Percentiles rank a stretch among this genome's conserved stretches.
phyloP scores from a whole-genome alignment of 2,888 invertebrate genomes.

The Epinotia brunnichana region DNA sequence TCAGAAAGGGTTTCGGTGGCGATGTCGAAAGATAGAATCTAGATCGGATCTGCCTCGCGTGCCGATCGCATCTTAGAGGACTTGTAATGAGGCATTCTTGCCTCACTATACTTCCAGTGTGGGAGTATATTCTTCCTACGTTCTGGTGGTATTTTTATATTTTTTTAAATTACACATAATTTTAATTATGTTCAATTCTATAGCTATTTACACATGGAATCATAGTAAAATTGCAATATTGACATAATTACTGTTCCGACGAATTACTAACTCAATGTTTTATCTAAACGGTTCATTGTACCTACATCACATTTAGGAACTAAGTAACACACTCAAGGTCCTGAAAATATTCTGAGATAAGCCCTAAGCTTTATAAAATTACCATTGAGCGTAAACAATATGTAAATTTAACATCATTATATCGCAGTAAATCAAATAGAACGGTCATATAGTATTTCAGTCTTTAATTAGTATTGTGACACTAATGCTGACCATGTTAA shows the following conservation, averaged over 20 bases:
- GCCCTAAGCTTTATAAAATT: background rate
- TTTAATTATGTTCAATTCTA: no score
- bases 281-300: background rate
- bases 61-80: slow-evolving; percentile 72
- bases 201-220: background rate
- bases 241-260: background rate
- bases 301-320: background rate
- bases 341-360: no score
- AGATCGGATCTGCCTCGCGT: slow-evolving; percentile 75
- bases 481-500: slow-evolving; percentile 36
- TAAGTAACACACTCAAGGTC: no score
- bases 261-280: background rate
- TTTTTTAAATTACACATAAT: background rate
- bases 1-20: slow-evolving; percentile 49
- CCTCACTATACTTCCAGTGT: slow-evolving; percentile 32
- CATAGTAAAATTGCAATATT: background rate
- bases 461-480: slow-evolving; percentile 42
- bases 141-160: slow-evolving; percentile 11
- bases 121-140: slow-evolving; percentile 34
- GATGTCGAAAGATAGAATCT: slow-evolving; percentile 61
- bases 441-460: slow-evolving; percentile 27
- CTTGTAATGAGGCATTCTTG: slow-evolving; percentile 67
- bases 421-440: slow-evolving; percentile 11
- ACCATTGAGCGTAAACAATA: slow-evolving; percentile 5
- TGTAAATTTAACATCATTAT: slow-evolving; percentile 22